These are phyloP conservation scores for Peromyscus leucopus DNA, from an alignment of 2,113 vertebrate species.

Conservation along the genomic window DNA sequence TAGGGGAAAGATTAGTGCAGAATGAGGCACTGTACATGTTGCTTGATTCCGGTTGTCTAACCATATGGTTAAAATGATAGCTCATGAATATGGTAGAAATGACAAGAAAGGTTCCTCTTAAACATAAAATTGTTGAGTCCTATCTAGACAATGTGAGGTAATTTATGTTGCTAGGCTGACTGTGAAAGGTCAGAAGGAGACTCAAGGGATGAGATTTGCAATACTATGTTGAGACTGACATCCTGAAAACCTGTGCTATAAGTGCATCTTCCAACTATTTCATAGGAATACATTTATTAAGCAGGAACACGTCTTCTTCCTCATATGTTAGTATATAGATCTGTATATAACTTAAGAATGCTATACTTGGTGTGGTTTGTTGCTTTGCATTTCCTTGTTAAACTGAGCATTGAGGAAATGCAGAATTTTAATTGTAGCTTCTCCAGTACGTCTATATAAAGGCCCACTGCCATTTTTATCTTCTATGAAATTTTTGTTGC, in stretches of 20 bases:
- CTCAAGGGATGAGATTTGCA: no score
- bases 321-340: conserved; percentile 14
- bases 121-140: background rate
- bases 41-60: background rate
- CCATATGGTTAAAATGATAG: conserved; percentile 27
- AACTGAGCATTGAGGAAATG: conserved; percentile 60
- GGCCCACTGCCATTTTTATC: background rate
- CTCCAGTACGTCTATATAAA: conserved; percentile 57
- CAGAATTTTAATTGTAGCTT: conserved; percentile 33
- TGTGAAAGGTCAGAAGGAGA: background rate
- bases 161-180: background rate
- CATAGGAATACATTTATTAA: background rate
- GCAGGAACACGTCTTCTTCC: background rate
- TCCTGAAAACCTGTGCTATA: background rate
- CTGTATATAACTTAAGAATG: background rate
- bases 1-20: background rate
- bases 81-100: conserved; percentile 17
- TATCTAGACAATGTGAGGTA: background rate
- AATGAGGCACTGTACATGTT: background rate
- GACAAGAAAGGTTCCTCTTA: background rate
- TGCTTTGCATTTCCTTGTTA: conserved; percentile 56
- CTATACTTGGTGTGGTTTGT: background rate
- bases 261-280: background rate
- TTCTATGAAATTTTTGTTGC: background rate
- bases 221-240: background rate